Conservation (phyloP, 2,113 vertebrate species). For the Perca schrenkii region DNA sequence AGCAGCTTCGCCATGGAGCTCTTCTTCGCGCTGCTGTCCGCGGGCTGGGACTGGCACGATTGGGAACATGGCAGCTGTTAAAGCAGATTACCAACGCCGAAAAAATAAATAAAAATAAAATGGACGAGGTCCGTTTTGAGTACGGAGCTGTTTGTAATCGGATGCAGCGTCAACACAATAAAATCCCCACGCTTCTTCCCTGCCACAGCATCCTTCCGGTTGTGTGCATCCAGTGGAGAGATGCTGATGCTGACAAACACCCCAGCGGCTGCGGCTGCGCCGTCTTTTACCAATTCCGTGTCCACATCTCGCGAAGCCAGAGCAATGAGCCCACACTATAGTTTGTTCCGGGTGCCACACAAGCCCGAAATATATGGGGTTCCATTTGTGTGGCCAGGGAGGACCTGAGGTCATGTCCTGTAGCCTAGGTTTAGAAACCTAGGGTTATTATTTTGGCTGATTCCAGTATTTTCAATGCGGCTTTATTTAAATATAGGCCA, state of each 20-base stretch:
- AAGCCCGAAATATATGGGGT: not conserved
- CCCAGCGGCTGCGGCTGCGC: not conserved
- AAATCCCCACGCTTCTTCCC: slow-evolving; percentile 38
- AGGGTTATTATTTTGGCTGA: not conserved
- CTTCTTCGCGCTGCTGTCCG: slow-evolving; percentile 67
- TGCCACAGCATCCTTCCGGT: slow-evolving; percentile 72
- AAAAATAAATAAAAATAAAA: not conserved
- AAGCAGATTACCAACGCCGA: not conserved
- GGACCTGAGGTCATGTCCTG: no score
- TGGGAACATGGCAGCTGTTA: slow-evolving; percentile 73
- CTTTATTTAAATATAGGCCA: not conserved
- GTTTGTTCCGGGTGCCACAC: not conserved
- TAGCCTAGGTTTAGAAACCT: no score
- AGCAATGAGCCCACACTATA: no score
- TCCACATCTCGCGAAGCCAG: not conserved
- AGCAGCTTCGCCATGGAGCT: slow-evolving; percentile 91
- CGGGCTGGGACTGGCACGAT: slow-evolving; percentile 76
- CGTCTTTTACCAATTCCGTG: no score
- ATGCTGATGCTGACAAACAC: slow-evolving; percentile 51
- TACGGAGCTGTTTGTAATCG: not conserved
- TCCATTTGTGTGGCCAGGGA: no score
- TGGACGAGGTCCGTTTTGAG: not conserved
- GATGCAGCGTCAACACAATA: slow-evolving; percentile 5
- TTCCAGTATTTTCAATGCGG: not conserved
- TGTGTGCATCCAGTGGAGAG: slow-evolving; percentile 31